A percentile compares a stretch with the other conserved stretches of the same genome.
These are phyloP conservation scores for Tachina fera DNA, from an alignment of 2,888 invertebrate genomes.

Conservation along the genomic window DNA sequence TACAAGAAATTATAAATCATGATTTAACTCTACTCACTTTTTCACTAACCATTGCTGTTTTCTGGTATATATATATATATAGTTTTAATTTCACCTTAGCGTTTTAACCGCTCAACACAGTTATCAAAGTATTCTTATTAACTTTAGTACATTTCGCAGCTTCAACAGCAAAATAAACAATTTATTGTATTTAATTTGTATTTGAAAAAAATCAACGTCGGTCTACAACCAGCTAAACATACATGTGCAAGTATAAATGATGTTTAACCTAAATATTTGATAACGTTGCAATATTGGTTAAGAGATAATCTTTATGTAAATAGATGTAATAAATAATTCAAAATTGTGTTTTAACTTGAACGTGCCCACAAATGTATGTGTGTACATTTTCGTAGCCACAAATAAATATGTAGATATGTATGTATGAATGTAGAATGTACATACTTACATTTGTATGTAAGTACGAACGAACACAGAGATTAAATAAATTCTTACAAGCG, in stretches of 20 bases:
- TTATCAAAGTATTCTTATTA: neutral
- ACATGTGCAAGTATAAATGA: slow-evolving; percentile 1
- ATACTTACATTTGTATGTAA: neutral
- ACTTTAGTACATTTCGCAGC: neutral
- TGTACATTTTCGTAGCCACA: neutral
- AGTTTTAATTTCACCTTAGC: slow-evolving; percentile 3
- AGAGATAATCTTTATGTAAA: slow-evolving; percentile 45
- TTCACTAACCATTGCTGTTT: no score
- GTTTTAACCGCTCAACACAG: neutral
- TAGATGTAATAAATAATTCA: slow-evolving; percentile 38
- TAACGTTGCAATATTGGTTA: slow-evolving; percentile 28
- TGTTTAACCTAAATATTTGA: slow-evolving; percentile 56
- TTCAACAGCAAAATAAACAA: slow-evolving; percentile 46
- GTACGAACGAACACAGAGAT: neutral
- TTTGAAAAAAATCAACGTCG: neutral
- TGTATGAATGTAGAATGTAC: no score
- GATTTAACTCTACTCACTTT: no score
- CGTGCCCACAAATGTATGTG: neutral
- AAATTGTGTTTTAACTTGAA: slow-evolving; percentile 11
- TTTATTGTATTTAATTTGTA: slow-evolving; percentile 36
- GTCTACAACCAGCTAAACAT: neutral
- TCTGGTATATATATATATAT: no score
- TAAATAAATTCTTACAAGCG: slow-evolving; percentile 10
- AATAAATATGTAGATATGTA: no score
- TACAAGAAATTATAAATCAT: no score